phyloP scores from a whole-genome alignment of 2,113 vertebrate genomes.

The Crotalus tigris region DNA sequence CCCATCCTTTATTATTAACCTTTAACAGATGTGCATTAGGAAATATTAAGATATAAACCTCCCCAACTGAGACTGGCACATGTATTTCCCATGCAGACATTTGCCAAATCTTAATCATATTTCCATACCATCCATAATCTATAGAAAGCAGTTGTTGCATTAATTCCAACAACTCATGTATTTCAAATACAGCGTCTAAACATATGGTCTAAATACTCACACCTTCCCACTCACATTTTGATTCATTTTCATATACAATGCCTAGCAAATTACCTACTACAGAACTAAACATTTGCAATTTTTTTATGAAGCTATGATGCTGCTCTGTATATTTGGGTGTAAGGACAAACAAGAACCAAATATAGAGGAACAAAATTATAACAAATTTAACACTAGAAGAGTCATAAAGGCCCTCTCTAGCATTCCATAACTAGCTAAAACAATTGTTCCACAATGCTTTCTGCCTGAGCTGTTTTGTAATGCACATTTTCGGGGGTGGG shows the following conservation, averaged over 20 bases:
- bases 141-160: neutral
- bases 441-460: neutral
- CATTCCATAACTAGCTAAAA: neutral
- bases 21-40: neutral
- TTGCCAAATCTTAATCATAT: neutral
- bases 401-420: neutral
- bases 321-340: neutral
- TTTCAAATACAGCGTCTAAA: neutral
- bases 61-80: neutral
- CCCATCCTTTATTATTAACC: neutral
- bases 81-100: neutral
- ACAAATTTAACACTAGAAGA: neutral
- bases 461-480: neutral
- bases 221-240: rapidly evolving
- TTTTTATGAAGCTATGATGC: neutral
- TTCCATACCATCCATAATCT: neutral
- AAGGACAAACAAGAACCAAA: neutral
- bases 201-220: rapidly evolving
- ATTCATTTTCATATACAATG: constrained; percentile 23
- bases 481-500: neutral
- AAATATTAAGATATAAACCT: neutral
- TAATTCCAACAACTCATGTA: neutral
- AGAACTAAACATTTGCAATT: neutral
- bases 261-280: neutral
- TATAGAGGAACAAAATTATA: neutral